Base-by-base conservation (phyloP, 1,140 invertebrate species). In the Littorina saxatilis region DNA sequence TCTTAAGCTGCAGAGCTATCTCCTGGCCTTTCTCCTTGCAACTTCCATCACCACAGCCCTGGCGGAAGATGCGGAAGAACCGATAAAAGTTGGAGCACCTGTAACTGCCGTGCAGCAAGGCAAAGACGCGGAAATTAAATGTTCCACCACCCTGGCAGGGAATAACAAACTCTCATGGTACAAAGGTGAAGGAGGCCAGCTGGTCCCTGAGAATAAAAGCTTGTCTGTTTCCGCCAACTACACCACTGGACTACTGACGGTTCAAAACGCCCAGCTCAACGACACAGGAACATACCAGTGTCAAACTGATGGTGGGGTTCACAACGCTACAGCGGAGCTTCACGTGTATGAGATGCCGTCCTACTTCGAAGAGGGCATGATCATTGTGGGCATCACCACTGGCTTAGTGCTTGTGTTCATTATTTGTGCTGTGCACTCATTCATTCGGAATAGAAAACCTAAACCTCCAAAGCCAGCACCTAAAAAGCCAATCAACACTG, bases 331-430 rank as follows among this genome's bases (percentile, higher is more conserved):
- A n/a, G 84, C 66, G 23, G 72, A 73, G 1, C 23, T 87, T 5
- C 83, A 75, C 43, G 79, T 82, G 35, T 87, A 84, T 68, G 39
- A 58, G 9, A 85, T 82, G 82, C 86, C 86, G 23, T 52, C 74
- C 17, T 87, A 87, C 35, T 85, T 87, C 37, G 79, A n/a, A 0
- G 82, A 85, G 50, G 82, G 82, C 17, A 87, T 87, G 80, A 82
- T 85, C 1, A 77, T 87, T 1, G 47, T 85, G 5, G 83, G 83
- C 23, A 83, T 85, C n/a, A 83, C 82, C 73, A 58, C 70, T 9
- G 85, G 68, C 1, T 35, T 86, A 5, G 37, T 86, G 0, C 7
- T 83, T 17, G 70, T 86, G 20, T 86, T 86, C 70, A 43, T 85
- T 29, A 43, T 58, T 13, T 86, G 83, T 81, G 68, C 68, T 40